Evolutionary conservation across 2,113 vertebrate species (phyloP).

Genomic region (Phaetusa simplex): DNA sequence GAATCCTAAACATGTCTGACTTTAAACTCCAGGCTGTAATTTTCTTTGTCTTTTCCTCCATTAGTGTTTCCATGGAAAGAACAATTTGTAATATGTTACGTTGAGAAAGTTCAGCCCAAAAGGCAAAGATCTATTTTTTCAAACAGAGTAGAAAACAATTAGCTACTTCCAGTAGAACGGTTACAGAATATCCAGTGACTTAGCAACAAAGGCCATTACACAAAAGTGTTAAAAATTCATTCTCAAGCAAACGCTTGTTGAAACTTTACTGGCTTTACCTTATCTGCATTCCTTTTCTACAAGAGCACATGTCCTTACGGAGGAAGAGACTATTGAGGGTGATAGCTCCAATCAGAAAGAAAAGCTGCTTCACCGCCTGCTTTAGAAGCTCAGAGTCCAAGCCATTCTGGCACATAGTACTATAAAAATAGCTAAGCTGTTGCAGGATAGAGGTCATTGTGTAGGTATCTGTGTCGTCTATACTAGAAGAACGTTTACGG

Average conservation of each 20-base stretch:
- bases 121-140: neutral
- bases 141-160: neutral
- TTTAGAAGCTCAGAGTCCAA: slow-evolving; percentile 85
- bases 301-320: slow-evolving; percentile 98
- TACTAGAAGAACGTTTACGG: slow-evolving; percentile 91
- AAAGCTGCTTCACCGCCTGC: slow-evolving; percentile 88
- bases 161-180: neutral
- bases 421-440: slow-evolving; percentile 88
- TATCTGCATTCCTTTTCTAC: slow-evolving; percentile 98
- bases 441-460: slow-evolving; percentile 90
- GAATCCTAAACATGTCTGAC: neutral
- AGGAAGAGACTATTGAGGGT: slow-evolving; percentile 93
- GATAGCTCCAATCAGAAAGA: slow-evolving; percentile 86
- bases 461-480: slow-evolving; percentile 84
- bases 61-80: neutral
- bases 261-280: slow-evolving; percentile 74
- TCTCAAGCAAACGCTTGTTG: neutral
- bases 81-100: neutral
- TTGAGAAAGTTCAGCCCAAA: neutral
- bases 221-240: neutral
- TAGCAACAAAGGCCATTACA: neutral
- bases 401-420: slow-evolving; percentile 89
- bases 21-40: neutral
- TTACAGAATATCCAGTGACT: neutral
- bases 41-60: neutral